Evolutionary conservation across 2,113 vertebrate genomes (phyloP).

Genomic region (Phycodurus eques): DNA sequence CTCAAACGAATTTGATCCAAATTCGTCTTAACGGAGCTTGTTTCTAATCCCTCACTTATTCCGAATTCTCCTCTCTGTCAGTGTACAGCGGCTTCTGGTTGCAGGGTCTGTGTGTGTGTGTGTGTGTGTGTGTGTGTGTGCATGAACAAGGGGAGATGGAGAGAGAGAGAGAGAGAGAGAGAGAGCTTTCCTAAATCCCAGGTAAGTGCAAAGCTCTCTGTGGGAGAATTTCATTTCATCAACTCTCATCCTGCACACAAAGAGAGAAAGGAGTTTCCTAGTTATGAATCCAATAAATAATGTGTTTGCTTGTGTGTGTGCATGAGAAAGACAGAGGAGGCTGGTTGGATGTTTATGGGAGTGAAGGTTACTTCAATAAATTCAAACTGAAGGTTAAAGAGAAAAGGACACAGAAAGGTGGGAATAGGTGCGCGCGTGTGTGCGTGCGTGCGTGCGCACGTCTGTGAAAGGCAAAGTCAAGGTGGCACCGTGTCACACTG

Average conservation of each 20-base stretch:
- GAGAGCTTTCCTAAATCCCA: constrained; percentile 72
- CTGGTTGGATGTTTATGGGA: constrained; percentile 56
- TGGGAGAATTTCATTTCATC: constrained; percentile 73
- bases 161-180: constrained; percentile 33
- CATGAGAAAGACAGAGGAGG: neutral
- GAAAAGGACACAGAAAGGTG: constrained; percentile 24
- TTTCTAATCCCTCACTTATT: constrained; percentile 59
- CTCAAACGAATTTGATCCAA: too few relatives aligned
- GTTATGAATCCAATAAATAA: constrained; percentile 72
- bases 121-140: neutral
- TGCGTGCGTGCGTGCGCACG: constrained; percentile 4
- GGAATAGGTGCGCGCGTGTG: constrained; percentile 2
- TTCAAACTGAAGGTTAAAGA: constrained; percentile 61
- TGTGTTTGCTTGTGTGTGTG: constrained; percentile 17
- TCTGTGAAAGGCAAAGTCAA: constrained; percentile 20
- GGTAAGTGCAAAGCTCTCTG: constrained; percentile 71
- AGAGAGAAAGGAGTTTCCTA: constrained; percentile 58
- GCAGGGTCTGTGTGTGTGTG: constrained; percentile 15
- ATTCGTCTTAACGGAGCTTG: constrained; percentile 19
- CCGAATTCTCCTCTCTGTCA: constrained; percentile 40
- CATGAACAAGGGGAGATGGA: constrained; percentile 2
- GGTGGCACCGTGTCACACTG: constrained; percentile 12
- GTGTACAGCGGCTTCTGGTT: constrained; percentile 31
- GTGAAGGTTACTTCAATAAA: constrained; percentile 59
- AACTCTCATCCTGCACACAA: constrained; percentile 65